A percentile compares a stretch with the other conserved stretches of the same genome.
These are phyloP conservation scores for Vireo griseus DNA, from an alignment of 2,797 vertebrate genomes.

Conservation along the genomic window DNA sequence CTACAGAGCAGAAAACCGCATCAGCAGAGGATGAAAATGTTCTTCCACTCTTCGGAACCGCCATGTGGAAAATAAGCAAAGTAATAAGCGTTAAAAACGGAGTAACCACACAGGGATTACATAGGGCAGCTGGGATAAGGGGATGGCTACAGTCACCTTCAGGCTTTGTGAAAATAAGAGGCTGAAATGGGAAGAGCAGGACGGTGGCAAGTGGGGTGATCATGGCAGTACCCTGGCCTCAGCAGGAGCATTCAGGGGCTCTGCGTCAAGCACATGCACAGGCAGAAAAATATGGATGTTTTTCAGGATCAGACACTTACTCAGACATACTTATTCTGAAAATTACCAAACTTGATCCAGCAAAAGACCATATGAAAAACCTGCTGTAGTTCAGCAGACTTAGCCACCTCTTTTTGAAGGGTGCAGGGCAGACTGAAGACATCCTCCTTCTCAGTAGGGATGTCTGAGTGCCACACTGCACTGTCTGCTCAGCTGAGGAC, in stretches of 20 bases:
- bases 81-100: background rate
- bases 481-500: background rate
- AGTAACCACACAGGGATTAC: background rate
- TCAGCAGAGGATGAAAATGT: background rate
- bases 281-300: background rate
- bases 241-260: background rate
- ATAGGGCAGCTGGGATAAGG: background rate
- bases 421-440: rapidly evolving
- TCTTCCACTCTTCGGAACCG: background rate
- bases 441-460: background rate
- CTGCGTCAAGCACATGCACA: background rate
- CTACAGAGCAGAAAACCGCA: background rate
- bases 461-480: background rate
- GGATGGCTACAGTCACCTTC: background rate
- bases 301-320: background rate
- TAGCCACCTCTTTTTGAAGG: background rate
- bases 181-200: background rate
- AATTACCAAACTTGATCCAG: background rate
- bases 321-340: background rate
- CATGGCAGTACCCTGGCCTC: background rate
- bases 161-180: background rate
- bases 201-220: background rate
- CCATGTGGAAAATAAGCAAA: conserved; percentile 20
- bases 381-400: background rate
- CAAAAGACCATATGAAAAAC: background rate